These are phyloP conservation scores for Polyodon spathula DNA, from an alignment of 2,113 vertebrate species.

Conservation along the genomic window DNA sequence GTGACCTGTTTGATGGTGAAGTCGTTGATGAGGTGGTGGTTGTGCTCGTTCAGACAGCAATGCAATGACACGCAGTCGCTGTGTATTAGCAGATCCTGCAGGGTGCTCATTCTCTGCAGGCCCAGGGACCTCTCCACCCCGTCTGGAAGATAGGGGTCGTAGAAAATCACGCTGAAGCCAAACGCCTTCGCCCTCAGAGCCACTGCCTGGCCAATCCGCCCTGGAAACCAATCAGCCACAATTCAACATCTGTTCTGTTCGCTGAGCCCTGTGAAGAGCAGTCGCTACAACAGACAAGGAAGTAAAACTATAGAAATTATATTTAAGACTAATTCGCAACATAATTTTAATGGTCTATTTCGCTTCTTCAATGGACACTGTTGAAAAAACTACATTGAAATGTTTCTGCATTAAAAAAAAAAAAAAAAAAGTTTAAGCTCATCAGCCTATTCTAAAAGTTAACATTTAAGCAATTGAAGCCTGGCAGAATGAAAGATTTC, in stretches of 20 bases:
- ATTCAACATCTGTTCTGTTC: background rate
- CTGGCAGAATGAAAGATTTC: too few relatives aligned
- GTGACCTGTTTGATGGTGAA: conserved; percentile 93
- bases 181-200: conserved; percentile 81
- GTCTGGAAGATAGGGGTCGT: conserved; percentile 79
- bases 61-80: conserved; percentile 84
- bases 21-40: conserved; percentile 88
- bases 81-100: conserved; percentile 83
- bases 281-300: too few relatives aligned
- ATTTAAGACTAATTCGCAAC: too few relatives aligned
- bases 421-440: too few relatives aligned
- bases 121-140: conserved; percentile 82
- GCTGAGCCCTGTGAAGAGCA: too few relatives aligned
- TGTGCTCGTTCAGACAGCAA: conserved; percentile 87
- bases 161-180: conserved; percentile 80
- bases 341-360: too few relatives aligned
- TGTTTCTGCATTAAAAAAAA: too few relatives aligned
- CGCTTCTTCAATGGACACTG: too few relatives aligned
- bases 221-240: conserved; percentile 38
- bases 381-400: too few relatives aligned
- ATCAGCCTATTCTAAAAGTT: too few relatives aligned
- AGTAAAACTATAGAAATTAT: too few relatives aligned
- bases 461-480: too few relatives aligned
- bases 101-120: conserved; percentile 74
- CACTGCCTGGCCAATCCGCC: conserved; percentile 80